These are phyloP conservation scores for Proteles cristata DNA, from an alignment of 2,113 vertebrate genomes.

Conservation along the genomic window DNA sequence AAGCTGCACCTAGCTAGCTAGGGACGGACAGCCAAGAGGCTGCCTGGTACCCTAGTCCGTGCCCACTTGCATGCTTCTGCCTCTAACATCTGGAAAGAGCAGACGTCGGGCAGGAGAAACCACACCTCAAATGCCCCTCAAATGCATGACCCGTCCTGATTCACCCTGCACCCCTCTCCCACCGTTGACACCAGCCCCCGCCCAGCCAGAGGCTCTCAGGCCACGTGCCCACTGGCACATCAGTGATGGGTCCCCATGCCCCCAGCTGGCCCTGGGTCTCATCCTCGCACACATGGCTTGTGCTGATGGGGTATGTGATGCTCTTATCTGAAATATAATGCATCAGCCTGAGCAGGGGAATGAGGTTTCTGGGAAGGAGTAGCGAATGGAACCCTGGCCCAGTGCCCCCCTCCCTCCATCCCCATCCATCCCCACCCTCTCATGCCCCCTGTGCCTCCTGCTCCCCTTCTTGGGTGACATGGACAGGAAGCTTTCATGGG, in stretches of 20 bases:
- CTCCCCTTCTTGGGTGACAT: not conserved
- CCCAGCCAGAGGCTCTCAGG: not conserved
- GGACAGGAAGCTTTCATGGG: not conserved
- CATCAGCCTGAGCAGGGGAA: fast-evolving
- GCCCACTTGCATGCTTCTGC: not conserved
- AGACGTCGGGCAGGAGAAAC: not conserved
- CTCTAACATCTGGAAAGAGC: fast-evolving
- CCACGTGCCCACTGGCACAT: too few species aligned
- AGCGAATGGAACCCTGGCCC: not conserved
- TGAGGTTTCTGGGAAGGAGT: not conserved
- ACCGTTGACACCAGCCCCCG: too few species aligned
- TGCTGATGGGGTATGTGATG: not conserved
- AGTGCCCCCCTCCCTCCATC: not conserved
- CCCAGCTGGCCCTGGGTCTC: not conserved
- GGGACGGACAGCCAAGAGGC: not conserved
- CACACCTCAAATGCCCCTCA: not conserved
- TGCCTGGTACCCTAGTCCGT: not conserved
- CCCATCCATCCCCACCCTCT: too few species aligned
- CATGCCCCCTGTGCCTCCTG: not conserved
- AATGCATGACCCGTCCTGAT: not conserved
- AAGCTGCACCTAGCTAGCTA: not conserved
- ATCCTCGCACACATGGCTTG: not conserved
- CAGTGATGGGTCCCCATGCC: fast-evolving
- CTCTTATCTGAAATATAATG: not conserved
- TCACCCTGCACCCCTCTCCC: fast-evolving